Base-by-base conservation (phyloP, 2,113 vertebrate species). In the Sorex araneus region DNA sequence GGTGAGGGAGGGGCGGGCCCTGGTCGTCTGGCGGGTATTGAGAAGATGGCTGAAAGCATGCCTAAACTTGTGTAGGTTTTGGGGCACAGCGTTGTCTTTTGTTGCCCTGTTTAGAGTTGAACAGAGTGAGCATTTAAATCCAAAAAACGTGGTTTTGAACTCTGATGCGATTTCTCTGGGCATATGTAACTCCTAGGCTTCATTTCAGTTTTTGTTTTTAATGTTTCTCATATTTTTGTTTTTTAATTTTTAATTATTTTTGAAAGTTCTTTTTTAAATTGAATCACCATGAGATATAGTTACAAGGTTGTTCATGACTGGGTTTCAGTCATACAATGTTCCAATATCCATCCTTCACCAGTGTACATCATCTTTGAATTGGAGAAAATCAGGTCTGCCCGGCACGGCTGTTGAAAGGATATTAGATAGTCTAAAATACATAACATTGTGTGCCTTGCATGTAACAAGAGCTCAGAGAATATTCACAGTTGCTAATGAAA, bases 381-480 rank as follows among this genome's bases (percentile, higher is more conserved):
- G 74, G 40, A 75, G 60, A 23, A 34, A 12, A 54, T 43, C 78
- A 40, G 40, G 7, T 79, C 54, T n/a, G n/a, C 57, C 87, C 36
- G 77, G 18, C 63, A 13, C 10, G n/a, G 67, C 57, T 36, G 19
- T 74, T 15, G 1, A 47, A 40, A 70, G n/a, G 27, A 40, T 77
- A n/a, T 67, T 6, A 43, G 28, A 43, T 30, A 2, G 28, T 19
- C 40, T 40, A 36, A 75, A 71, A 67, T 34, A 67, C 30, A 30
- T 43, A 30, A 47, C 32, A 2, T 71, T 66, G 45, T 40, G 40
- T 75, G 27, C 27, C 27, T 25, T 32, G 67, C 15, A 8, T 16
- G 28, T 19, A 78, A 80, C 19, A 78, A 93, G 40, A 36, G 16
- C 73, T 91, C 64, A 66, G 19, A 64, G 66, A 70, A 50, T 75